phyloP scores from a whole-genome alignment of 2,797 vertebrate species.

The Enteromius afrohamiltoni region DNA sequence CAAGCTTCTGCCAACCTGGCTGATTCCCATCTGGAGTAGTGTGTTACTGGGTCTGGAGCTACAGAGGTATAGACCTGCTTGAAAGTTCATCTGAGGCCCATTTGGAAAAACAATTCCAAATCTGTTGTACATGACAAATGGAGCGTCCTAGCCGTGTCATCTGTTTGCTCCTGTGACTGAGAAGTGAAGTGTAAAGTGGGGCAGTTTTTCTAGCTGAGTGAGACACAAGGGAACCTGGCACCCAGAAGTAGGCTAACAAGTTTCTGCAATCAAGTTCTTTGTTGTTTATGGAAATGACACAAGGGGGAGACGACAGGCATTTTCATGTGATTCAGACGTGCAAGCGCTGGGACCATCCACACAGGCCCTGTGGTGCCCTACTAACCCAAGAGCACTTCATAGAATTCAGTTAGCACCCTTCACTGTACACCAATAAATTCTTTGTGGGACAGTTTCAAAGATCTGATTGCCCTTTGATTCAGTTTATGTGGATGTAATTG shows the following conservation, averaged over 20 bases:
- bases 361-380: slow-evolving; percentile 61
- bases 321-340: slow-evolving; percentile 72
- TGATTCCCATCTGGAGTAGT: slow-evolving; percentile 43
- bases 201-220: slow-evolving; percentile 73
- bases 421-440: background rate
- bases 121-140: slow-evolving; percentile 60
- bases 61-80: slow-evolving; percentile 15
- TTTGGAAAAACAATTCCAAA: slow-evolving; percentile 48
- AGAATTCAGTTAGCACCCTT: background rate
- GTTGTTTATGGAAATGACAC: slow-evolving; percentile 68
- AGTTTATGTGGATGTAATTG: too few species aligned
- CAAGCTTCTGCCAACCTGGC: slow-evolving; percentile 23
- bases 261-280: slow-evolving; percentile 64
- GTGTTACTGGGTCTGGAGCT: slow-evolving; percentile 40
- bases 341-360: slow-evolving; percentile 38
- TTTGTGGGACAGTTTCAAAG: background rate
- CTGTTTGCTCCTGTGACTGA: slow-evolving; percentile 5
- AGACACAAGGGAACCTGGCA: slow-evolving; percentile 68
- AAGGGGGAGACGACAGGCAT: slow-evolving; percentile 63
- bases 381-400: slow-evolving; percentile 57
- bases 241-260: slow-evolving; percentile 73
- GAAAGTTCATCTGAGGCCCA: slow-evolving; percentile 37
- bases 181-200: slow-evolving; percentile 58
- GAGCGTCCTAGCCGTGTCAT: slow-evolving; percentile 50
- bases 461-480: slow-evolving; percentile 1